Percentiles rank a stretch among this genome's conserved stretches.
Conservation (phyloP, 2,113 vertebrate species). For the Machaerirhynchus nigripectus region DNA sequence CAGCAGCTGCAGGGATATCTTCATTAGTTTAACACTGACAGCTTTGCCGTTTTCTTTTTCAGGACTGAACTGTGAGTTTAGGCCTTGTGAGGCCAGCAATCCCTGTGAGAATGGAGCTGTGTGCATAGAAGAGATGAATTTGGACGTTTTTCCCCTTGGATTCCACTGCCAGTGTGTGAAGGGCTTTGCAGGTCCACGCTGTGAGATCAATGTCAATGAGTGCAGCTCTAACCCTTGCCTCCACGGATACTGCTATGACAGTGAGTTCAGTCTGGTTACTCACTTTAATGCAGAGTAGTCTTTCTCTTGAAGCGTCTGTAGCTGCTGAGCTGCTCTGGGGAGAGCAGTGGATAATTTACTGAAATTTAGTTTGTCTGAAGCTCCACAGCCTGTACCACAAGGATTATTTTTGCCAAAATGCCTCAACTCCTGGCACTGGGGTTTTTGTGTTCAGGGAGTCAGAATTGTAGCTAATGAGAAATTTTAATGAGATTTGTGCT, state of each 20-base stretch:
- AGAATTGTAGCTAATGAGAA: constrained; percentile 68
- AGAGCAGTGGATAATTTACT: not conserved
- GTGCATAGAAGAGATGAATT: constrained; percentile 76
- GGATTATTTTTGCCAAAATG: constrained; percentile 32
- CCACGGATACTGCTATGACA: constrained; percentile 81
- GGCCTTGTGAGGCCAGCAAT: constrained; percentile 76
- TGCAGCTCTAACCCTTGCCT: constrained; percentile 79
- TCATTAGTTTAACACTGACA: constrained; percentile 16
- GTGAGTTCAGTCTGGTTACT: constrained; percentile 59
- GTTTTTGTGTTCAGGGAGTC: constrained; percentile 57
- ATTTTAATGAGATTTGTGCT: constrained; percentile 71
- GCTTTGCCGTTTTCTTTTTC: constrained; percentile 33
- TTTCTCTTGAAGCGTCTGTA: constrained; percentile 14
- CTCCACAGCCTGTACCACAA: not conserved
- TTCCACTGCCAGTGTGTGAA: constrained; percentile 77
- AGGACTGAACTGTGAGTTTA: constrained; percentile 80
- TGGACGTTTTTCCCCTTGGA: constrained; percentile 73
- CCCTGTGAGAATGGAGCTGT: constrained; percentile 78
- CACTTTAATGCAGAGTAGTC: not conserved
- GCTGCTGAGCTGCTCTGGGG: constrained; percentile 16
- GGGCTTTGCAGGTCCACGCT: constrained; percentile 77
- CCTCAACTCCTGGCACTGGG: not conserved
- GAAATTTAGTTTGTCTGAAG: constrained; percentile 2
- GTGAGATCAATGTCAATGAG: constrained; percentile 82
- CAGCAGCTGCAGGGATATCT: not conserved